Evolutionary conservation across 2,113 vertebrate species (phyloP).

Genomic region (Coracopsis vasa): DNA sequence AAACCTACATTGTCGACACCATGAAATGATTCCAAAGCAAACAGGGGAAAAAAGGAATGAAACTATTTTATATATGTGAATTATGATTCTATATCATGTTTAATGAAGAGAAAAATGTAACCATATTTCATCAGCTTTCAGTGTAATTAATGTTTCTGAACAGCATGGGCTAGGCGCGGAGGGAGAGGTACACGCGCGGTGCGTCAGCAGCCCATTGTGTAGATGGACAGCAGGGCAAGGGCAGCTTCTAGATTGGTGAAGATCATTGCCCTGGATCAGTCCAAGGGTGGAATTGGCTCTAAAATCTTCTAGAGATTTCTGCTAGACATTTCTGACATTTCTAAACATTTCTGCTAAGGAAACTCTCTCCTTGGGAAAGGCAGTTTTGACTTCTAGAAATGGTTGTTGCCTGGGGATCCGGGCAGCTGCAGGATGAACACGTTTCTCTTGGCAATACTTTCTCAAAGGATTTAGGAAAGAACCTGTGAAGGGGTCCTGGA

Average conservation of each 20-base stretch:
- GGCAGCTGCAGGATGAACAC: not conserved
- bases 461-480: not conserved
- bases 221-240: not conserved
- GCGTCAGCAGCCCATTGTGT: accelerated
- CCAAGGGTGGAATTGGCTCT: not conserved
- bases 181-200: accelerated
- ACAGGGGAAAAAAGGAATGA: conserved; percentile 51
- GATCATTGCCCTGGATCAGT: not conserved
- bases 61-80: conserved; percentile 50
- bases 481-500: not conserved
- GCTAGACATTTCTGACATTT: too few species aligned
- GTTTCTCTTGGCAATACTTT: not conserved
- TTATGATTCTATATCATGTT: conserved; percentile 32
- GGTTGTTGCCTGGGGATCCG: not conserved
- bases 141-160: not conserved
- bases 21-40: conserved; percentile 57
- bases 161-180: accelerated
- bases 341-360: not conserved
- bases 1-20: not conserved
- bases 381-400: not conserved
- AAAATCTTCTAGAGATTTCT: not conserved
- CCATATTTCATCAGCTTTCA: conserved; percentile 15
- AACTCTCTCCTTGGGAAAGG: not conserved
- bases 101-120: conserved; percentile 71
- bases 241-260: not conserved